Base-by-base conservation (phyloP, 2,888 invertebrate genomes). In the Netelia melanura region DNA sequence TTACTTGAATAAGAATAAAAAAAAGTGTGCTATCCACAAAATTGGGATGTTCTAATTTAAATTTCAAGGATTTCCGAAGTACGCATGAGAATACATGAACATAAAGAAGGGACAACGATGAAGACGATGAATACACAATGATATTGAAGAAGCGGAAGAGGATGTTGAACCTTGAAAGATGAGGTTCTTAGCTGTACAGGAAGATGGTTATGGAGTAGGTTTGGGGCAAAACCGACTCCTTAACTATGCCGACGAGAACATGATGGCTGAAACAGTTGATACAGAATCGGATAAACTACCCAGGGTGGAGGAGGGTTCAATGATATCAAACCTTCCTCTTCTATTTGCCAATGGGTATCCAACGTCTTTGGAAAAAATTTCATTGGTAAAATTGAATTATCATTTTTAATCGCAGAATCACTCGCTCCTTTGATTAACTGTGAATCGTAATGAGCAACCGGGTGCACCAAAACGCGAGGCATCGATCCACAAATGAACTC, bases 241-340 rank as follows among this genome's bases (percentile, higher is more conserved):
- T 77, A 85, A 88, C 82, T 86, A 91, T 87, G 87, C 89, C 64
- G 90, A 91, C 83, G 90, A 91, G 67, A 89, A 87, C 61, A 91
- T 90, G 89, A 93, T 92, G 92, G 89, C 91, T 83, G 89, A 89
- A 83, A 86, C 89, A 75, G 91, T 90, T 82, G 90, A 89, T 61
- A 83, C 90, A 61, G 90, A 91, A 86, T 86, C 88, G 77, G 85
- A 85, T 80, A 89, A 89, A 54, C 88, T 89, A 68, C 88, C 84
- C 64, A 75, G 88, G 44, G 81, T 88, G 2, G 93, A 93, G 43
- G 92, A 93, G 86, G 90, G 91, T 86, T 92, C 93, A 2, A 96
- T 96, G 96, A 96, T 96, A 94, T 96, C 97, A 87, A 96, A 96
- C 94, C 94, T 97, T 92, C 97, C 97, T 89, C 95, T 97, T 89